Evolutionary conservation across 2,888 invertebrate genomes (phyloP).

Genomic region (Amiota minor): DNA sequence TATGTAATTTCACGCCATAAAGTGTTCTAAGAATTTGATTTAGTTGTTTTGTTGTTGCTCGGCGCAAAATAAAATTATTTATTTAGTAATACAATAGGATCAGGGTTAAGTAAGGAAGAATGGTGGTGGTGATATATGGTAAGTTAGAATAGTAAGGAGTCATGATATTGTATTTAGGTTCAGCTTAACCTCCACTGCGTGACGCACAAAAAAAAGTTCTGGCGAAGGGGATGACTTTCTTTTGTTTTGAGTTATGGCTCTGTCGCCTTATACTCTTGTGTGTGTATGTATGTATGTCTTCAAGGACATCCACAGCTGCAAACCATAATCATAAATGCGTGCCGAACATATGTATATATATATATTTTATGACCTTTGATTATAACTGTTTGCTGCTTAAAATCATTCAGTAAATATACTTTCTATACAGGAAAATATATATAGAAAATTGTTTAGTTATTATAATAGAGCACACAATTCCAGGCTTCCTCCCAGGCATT

Average conservation of each 20-base stretch:
- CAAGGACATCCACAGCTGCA: constrained; percentile 18
- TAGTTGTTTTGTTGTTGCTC: constrained; percentile 22
- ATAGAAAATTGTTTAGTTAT: too few relatives aligned
- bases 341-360: too few relatives aligned
- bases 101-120: too few relatives aligned
- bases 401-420: too few relatives aligned
- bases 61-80: constrained; percentile 17
- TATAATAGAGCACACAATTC: too few relatives aligned
- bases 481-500: background rate
- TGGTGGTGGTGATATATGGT: too few relatives aligned
- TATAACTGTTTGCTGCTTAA: constrained; percentile 19
- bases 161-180: too few relatives aligned
- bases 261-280: background rate
- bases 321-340: constrained; percentile 19
- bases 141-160: too few relatives aligned
- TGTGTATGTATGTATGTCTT: background rate
- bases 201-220: constrained; percentile 11
- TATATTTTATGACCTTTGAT: constrained; percentile 29
- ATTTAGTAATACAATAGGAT: constrained; percentile 25
- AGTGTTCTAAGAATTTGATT: constrained; percentile 52
- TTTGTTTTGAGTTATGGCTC: too few relatives aligned
- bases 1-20: constrained; percentile 57
- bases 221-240: too few relatives aligned
- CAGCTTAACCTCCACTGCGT: background rate
- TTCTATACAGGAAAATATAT: too few relatives aligned